Base-by-base conservation (phyloP, 2,797 vertebrate genomes). In the Rhincodon typus region DNA sequence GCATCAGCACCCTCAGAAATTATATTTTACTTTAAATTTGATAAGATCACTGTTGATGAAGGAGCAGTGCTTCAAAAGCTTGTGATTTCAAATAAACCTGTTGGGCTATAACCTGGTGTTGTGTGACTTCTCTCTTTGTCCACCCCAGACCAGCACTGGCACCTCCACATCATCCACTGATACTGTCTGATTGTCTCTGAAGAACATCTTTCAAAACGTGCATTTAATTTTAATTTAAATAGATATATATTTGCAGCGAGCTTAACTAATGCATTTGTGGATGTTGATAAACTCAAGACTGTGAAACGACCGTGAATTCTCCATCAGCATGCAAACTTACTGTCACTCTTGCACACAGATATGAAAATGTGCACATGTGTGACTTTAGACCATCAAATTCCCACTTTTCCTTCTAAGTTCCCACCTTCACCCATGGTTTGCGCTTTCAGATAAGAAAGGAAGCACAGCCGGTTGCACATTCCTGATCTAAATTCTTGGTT, bases 401-500 rank as follows among this genome's bases (percentile, higher is more conserved):
- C 38, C 42, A 38, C 23, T 84, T 38, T 42, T 46, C 6, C 7
- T 1, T 13, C 19, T 66, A 91, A 62, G 30, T 30, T 77, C 72
- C 70, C 42, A 57, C 50, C 94, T 94, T 27, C 69, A 27, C 10
- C 25, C 50, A 13, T 30, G 42, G 72, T 74, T 69, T 42, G 21
- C 42, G 70, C 94, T 77, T 95, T 77, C 94, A 95, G 30, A 42
- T 34, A 95, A 12, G 42, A 95, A 95, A 15, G 74, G 46, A 77
- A 53, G 69, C 42, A 42, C 25, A 53, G 74, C 53, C 46, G 5
- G 42, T 74, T 46, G 19, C 30, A 34, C 70, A 53, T 95, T 95
- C 94, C 70, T 95, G 50, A 95, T 21, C 50, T n/a, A 30, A 34
- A 95, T 95, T 95, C 94, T 27, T 95, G 70, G 94, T 77, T 95